Evolutionary conservation across 37 sponge, comb jelly and placozoan genomes (phyloP).

Genomic region (Oscarella lobularis): DNA sequence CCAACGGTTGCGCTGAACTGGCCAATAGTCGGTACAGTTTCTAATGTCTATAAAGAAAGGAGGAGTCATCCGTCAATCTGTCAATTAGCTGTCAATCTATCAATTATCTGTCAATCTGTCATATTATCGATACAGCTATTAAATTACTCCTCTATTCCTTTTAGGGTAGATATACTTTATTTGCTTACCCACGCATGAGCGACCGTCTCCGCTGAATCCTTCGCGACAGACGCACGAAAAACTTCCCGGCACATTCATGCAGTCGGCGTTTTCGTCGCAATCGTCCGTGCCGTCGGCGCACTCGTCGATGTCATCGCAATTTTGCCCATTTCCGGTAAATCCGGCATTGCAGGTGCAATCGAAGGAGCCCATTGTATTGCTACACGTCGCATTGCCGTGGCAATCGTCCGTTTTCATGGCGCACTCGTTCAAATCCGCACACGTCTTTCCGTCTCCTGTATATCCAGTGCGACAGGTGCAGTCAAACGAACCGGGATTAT

Average conservation of each 20-base stretch:
- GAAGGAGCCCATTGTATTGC: background rate
- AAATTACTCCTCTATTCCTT: too few relatives aligned
- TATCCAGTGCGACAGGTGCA: background rate
- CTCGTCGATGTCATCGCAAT: conserved; percentile 7
- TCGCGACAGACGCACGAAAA: background rate
- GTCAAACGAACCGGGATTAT: conserved; percentile 2
- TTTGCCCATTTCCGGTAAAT: background rate
- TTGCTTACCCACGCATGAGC: background rate
- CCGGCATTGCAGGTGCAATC: background rate
- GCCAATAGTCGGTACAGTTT: background rate
- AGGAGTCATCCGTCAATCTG: background rate
- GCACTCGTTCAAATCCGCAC: conserved; percentile 3
- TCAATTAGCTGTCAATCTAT: too few relatives aligned
- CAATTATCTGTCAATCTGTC: too few relatives aligned
- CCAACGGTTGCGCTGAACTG: background rate
- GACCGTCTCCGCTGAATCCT: background rate
- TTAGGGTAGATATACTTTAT: background rate
- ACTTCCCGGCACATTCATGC: background rate
- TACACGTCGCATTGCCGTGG: background rate
- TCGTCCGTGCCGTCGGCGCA: background rate
- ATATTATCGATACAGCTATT: too few relatives aligned
- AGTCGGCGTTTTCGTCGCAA: background rate
- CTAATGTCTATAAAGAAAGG: background rate
- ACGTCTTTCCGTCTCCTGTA: background rate
- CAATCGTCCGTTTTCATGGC: background rate